Evolutionary conservation across 2,113 vertebrate species (phyloP).

Genomic region (Uria aalge): DNA sequence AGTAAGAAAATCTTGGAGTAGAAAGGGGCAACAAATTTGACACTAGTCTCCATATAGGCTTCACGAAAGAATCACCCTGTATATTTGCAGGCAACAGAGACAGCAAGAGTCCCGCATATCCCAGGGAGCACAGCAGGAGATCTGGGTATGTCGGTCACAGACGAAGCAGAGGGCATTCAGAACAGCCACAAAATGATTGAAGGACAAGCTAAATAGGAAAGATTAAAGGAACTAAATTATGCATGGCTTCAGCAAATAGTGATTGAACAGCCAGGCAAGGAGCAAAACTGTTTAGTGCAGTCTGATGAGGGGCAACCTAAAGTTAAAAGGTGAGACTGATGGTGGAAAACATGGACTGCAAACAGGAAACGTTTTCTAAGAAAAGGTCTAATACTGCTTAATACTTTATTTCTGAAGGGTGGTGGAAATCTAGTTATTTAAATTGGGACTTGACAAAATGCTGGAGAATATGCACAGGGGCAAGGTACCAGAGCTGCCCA

Average conservation of each 20-base stretch:
- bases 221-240: constrained; percentile 9
- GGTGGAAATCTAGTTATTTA: not conserved
- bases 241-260: not conserved
- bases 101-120: not conserved
- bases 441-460: not conserved
- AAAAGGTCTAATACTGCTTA: not conserved
- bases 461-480: not conserved
- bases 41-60: not conserved
- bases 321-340: not conserved
- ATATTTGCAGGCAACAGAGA: not conserved
- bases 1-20: not conserved
- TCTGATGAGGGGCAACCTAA: not conserved
- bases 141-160: not conserved
- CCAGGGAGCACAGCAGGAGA: not conserved
- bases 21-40: not conserved
- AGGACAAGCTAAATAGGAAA: not conserved
- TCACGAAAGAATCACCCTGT: not conserved
- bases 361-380: not conserved
- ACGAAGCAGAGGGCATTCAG: not conserved
- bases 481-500: not conserved
- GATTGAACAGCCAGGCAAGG: not conserved
- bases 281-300: not conserved
- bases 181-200: not conserved
- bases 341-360: not conserved
- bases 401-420: not conserved